phyloP scores from a whole-genome alignment of 2,888 invertebrate genomes.

The Drepanosiphum platanoidis region DNA sequence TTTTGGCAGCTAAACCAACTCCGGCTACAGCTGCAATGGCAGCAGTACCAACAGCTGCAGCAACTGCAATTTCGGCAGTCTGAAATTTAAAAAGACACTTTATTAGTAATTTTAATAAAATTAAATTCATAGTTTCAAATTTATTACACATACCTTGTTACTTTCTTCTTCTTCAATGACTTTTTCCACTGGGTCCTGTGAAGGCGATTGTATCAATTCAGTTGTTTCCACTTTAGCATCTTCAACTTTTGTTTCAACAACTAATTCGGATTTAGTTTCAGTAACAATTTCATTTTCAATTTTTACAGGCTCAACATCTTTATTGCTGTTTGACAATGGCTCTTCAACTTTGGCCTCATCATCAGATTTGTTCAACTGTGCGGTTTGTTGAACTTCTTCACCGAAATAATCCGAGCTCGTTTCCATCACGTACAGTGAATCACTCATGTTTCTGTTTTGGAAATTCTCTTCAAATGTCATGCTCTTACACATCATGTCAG shows the following conservation, averaged over 20 bases:
- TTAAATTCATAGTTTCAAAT: neutral
- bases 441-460: conserved; percentile 58
- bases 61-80: conserved; percentile 66
- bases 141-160: conserved; percentile 30
- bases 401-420: conserved; percentile 58
- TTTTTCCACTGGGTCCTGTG: neutral
- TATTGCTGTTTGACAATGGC: neutral
- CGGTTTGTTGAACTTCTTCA: conserved; percentile 31
- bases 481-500: conserved; percentile 52
- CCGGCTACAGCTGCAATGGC: conserved; percentile 66
- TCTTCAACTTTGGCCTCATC: conserved; percentile 15
- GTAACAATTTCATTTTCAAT: conserved; percentile 22
- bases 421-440: conserved; percentile 59
- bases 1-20: conserved; percentile 41
- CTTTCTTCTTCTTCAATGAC: conserved; percentile 17
- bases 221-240: neutral
- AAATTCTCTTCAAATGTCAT: conserved; percentile 60
- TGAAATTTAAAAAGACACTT: conserved; percentile 64
- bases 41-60: conserved; percentile 66
- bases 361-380: conserved; percentile 14
- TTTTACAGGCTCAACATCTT: conserved; percentile 12
- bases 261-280: conserved; percentile 4
- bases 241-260: conserved; percentile 15
- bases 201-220: neutral
- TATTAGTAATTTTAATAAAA: neutral